Percentiles rank a stretch among this genome's conserved stretches.
phyloP scores from a whole-genome alignment of 2,888 invertebrate species.

The Pandemis heparana region DNA sequence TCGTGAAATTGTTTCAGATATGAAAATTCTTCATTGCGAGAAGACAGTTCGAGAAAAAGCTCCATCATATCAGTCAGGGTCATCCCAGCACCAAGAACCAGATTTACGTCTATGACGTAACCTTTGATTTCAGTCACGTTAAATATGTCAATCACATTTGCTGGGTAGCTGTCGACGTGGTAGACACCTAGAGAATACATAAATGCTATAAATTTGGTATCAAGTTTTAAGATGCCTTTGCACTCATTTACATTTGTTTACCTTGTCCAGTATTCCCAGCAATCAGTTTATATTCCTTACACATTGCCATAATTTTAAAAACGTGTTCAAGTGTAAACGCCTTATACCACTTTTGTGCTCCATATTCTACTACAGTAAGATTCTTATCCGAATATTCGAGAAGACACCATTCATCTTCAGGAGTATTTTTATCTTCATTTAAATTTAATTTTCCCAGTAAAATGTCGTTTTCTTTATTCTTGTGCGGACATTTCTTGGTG shows the following conservation, averaged over 20 bases:
- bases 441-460: conserved; percentile 24
- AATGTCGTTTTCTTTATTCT: conserved; percentile 11
- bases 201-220: neutral
- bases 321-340: conserved; percentile 78
- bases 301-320: conserved; percentile 73
- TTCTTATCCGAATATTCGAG: conserved; percentile 49
- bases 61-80: conserved; percentile 82
- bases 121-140: conserved; percentile 84
- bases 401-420: conserved; percentile 58
- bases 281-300: conserved; percentile 86
- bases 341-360: conserved; percentile 78
- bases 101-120: conserved; percentile 62
- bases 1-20: conserved; percentile 86
- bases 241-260: conserved; percentile 55
- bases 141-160: conserved; percentile 87
- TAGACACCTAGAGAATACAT: conserved; percentile 66
- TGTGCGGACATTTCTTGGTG: conserved; percentile 33
- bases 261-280: conserved; percentile 93
- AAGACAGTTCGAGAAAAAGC: conserved; percentile 62
- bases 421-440: conserved; percentile 43
- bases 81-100: conserved; percentile 84
- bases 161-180: conserved; percentile 64
- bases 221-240: neutral
- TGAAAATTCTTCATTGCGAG: conserved; percentile 71
- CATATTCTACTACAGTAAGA: conserved; percentile 67